Evolutionary conservation across 2,797 vertebrate species (phyloP).

Genomic region (Ataeniobius toweri): DNA sequence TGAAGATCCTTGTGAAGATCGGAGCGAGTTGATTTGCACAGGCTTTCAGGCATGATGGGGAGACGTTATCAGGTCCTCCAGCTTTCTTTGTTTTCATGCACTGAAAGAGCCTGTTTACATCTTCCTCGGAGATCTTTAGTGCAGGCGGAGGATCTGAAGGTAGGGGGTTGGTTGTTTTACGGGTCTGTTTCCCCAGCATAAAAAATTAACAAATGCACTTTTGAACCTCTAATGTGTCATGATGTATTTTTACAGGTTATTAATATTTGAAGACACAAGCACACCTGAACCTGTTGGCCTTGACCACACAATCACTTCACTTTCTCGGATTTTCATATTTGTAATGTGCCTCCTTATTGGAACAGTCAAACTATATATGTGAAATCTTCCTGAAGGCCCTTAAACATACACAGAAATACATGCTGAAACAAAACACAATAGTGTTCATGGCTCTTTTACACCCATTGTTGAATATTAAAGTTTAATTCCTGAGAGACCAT

Average conservation of each 20-base stretch:
- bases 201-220: conserved; percentile 49
- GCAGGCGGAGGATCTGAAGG: too few species aligned
- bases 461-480: conserved; percentile 41
- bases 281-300: background rate
- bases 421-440: conserved; percentile 17
- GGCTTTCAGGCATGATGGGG: too few species aligned
- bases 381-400: conserved; percentile 41
- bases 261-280: background rate
- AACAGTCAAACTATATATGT: conserved; percentile 12
- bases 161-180: too few species aligned
- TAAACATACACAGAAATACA: conserved; percentile 12
- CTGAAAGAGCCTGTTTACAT: too few species aligned
- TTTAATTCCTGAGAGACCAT: conserved; percentile 52
- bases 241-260: background rate
- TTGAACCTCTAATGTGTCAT: conserved; percentile 24
- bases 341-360: conserved; percentile 6
- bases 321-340: background rate
- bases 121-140: too few species aligned
- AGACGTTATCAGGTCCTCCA: too few species aligned
- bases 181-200: conserved; percentile 28
- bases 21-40: too few species aligned
- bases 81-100: too few species aligned
- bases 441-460: conserved; percentile 8
- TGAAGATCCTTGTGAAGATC: too few species aligned
- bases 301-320: background rate